Conservation (phyloP, 2,888 invertebrate species). For the Formica aserva region DNA sequence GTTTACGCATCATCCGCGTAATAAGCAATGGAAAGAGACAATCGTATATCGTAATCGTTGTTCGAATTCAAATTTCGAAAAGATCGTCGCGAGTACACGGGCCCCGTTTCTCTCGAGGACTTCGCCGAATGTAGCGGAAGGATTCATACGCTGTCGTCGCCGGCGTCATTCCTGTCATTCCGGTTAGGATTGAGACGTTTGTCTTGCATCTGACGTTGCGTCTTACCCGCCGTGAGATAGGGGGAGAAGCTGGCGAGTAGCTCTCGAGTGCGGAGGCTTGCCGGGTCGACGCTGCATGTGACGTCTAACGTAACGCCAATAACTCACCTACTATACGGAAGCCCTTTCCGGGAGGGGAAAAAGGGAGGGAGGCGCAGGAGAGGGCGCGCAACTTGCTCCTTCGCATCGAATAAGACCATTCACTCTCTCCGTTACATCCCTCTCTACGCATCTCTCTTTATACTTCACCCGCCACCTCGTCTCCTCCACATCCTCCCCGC, state of each 20-base stretch:
- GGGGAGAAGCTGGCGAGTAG: slow-evolving; percentile 58
- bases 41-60: not conserved
- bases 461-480: slow-evolving; percentile 30
- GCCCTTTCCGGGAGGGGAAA: slow-evolving; percentile 52
- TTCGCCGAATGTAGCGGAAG: slow-evolving; percentile 8
- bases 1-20: not conserved
- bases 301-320: slow-evolving; percentile 82
- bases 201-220: slow-evolving; percentile 77
- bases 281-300: slow-evolving; percentile 75
- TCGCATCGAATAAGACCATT: slow-evolving; percentile 41
- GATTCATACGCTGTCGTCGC: slow-evolving; percentile 45
- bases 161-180: slow-evolving; percentile 55
- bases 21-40: not conserved
- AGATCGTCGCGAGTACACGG: not conserved
- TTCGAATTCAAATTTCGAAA: not conserved
- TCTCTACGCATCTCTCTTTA: slow-evolving; percentile 45
- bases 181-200: slow-evolving; percentile 72
- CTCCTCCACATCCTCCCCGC: slow-evolving; percentile 34
- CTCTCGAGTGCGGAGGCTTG: slow-evolving; percentile 68
- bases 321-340: slow-evolving; percentile 75
- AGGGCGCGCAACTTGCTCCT: slow-evolving; percentile 61
- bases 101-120: slow-evolving; percentile 1
- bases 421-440: slow-evolving; percentile 33
- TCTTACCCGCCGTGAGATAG: slow-evolving; percentile 72
- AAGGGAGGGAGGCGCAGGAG: slow-evolving; percentile 34